Conservation (phyloP, 2,113 vertebrate genomes). For the Sinocyclocheilus rhinocerous region DNA sequence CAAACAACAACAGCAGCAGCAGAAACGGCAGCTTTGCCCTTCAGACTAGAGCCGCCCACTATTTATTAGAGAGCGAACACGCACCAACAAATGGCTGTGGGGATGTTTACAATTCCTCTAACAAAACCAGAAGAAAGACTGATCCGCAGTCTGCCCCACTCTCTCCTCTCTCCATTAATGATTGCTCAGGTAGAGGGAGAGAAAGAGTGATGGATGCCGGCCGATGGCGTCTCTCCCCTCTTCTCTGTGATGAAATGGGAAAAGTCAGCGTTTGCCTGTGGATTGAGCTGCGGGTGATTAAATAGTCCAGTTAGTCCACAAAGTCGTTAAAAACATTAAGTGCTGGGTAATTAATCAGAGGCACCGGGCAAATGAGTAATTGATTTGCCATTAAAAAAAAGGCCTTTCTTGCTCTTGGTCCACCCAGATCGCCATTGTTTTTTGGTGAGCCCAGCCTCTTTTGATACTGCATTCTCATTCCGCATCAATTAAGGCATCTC, state of each 20-base stretch:
- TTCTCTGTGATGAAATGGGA: conserved; percentile 39
- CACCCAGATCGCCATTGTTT: conserved; percentile 25
- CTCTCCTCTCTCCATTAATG: conserved; percentile 40
- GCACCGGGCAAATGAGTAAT: conserved; percentile 62
- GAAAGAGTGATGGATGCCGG: conserved; percentile 48
- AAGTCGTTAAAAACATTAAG: conserved; percentile 67
- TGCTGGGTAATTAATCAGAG: conserved; percentile 64
- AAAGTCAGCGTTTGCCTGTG: conserved; percentile 59
- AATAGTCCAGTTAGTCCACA: conserved; percentile 60
- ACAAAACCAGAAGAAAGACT: conserved; percentile 41
- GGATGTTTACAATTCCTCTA: conserved; percentile 51
- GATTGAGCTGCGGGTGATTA: conserved; percentile 61
- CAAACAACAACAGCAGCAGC: background rate
- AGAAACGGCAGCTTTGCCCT: conserved; percentile 24
- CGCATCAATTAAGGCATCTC: conserved; percentile 39
- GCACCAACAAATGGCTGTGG: conserved; percentile 33
- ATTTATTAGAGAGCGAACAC: conserved; percentile 35
- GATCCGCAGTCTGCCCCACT: conserved; percentile 26
- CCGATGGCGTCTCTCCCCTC: conserved; percentile 33
- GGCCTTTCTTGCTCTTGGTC: conserved; percentile 40
- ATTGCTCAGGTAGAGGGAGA: conserved; percentile 44
- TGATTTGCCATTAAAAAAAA: conserved; percentile 67
- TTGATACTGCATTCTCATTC: conserved; percentile 40
- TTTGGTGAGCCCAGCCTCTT: conserved; percentile 20
- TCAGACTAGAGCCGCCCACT: conserved; percentile 19